A percentile compares a stretch with the other conserved stretches of the same genome.
These are phyloP conservation scores for Oscheius myriophilus DNA, from an alignment of 2,888 invertebrate species.

Conservation along the genomic window DNA sequence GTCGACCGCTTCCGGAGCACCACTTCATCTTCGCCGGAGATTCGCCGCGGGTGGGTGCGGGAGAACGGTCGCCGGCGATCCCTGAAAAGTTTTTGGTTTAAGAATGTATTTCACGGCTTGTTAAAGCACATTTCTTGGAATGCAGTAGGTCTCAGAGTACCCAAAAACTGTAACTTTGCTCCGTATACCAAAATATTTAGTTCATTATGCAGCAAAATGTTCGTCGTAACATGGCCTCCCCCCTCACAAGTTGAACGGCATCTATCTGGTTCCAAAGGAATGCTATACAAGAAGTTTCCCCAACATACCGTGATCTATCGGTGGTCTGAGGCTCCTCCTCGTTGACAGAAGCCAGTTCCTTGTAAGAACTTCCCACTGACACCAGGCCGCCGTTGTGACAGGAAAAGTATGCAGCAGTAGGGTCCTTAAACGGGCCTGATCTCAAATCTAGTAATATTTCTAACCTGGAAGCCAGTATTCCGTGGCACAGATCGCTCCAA, in stretches of 20 bases:
- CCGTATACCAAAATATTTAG: no score
- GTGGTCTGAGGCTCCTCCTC: constrained; percentile 34
- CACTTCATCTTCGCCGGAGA: constrained; percentile 1
- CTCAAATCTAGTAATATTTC: no score
- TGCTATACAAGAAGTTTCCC: no score
- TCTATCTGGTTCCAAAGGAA: no score
- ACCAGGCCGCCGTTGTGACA: constrained; percentile 41
- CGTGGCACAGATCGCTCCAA: background rate
- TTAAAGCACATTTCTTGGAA: no score
- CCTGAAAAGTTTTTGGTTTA: no score
- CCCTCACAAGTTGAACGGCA: no score
- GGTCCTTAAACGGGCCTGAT: constrained; percentile 33
- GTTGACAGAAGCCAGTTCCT: constrained; percentile 41
- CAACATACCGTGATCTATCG: constrained; percentile 20
- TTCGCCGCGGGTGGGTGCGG: background rate
- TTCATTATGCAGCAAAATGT: no score
- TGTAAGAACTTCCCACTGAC: constrained; percentile 39
- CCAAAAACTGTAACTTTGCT: no score
- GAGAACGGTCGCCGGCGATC: background rate
- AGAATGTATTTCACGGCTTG: no score
- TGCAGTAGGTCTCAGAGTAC: no score
- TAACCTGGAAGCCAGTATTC: background rate
- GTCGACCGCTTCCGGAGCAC: constrained; percentile 44
- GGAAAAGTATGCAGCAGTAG: constrained; percentile 30
- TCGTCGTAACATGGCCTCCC: no score